Percentiles rank a stretch among this genome's conserved stretches.
Conservation (phyloP, 2,797 vertebrate species). For the Acrocephalus scirpaceus region DNA sequence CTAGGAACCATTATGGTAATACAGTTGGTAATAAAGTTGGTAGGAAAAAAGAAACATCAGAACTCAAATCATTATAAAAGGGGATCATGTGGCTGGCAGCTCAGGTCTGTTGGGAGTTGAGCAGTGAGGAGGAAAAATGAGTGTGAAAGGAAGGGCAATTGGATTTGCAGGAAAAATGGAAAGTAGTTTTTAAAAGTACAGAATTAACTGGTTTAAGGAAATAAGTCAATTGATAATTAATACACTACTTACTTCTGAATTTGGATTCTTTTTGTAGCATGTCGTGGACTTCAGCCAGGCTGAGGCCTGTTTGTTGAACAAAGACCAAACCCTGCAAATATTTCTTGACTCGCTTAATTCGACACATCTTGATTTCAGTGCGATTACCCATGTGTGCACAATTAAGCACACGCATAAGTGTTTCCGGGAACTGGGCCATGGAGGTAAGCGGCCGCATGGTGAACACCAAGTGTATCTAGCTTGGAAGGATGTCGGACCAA, state of each 20-base stretch:
- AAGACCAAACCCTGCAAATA: conserved; percentile 52
- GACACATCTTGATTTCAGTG: conserved; percentile 53
- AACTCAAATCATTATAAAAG: conserved; percentile 15
- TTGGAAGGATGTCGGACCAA: not conserved
- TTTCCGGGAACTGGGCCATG: conserved; percentile 40
- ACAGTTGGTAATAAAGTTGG: not conserved
- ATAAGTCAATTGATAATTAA: conserved; percentile 43
- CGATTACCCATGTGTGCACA: conserved; percentile 50
- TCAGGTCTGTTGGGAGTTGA: conserved; percentile 3
- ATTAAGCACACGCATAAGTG: conserved; percentile 39
- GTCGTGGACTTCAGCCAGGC: not conserved
- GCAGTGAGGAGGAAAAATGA: not conserved
- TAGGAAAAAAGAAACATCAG: conserved; percentile 16
- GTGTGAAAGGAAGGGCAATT: conserved; percentile 15
- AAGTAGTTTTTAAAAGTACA: conserved; percentile 9
- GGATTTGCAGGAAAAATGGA: conserved; percentile 43
- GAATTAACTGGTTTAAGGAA: conserved; percentile 39
- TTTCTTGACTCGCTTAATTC: conserved; percentile 57
- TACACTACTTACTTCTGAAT: not conserved
- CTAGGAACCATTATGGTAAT: conserved; percentile 20
- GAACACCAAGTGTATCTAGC: conserved; percentile 19
- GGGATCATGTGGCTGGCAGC: conserved; percentile 1
- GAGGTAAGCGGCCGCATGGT: conserved; percentile 7
- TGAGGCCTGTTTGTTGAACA: conserved; percentile 37
- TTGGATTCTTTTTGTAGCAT: not conserved